Conservation (phyloP, 2,888 invertebrate species). For the Ormyrus pomaceus region DNA sequence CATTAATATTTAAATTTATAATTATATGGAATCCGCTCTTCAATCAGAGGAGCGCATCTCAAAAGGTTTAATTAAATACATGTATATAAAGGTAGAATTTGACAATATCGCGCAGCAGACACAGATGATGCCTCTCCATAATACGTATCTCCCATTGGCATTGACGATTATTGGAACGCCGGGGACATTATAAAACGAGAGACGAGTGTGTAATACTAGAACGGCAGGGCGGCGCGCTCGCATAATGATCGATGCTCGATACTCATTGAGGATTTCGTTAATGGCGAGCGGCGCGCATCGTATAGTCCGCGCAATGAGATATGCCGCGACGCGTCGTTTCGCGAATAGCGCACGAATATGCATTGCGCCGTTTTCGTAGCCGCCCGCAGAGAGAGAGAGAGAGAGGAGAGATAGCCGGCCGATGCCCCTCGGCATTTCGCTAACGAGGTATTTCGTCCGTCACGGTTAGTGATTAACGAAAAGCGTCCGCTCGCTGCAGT, state of each 20-base stretch:
- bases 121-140: conserved; percentile 13
- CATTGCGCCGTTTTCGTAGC: conserved; percentile 9
- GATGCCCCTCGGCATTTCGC: conserved; percentile 62
- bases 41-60: too few relatives aligned
- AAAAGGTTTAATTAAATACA: conserved; percentile 9
- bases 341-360: conserved; percentile 57
- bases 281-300: conserved; percentile 61
- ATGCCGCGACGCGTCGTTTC: conserved; percentile 42
- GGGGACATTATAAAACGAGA: conserved; percentile 64
- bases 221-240: neutral
- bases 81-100: conserved; percentile 25
- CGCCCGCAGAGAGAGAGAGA: conserved; percentile 13
- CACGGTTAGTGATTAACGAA: conserved; percentile 63
- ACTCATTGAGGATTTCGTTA: conserved; percentile 64
- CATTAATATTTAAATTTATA: neutral
- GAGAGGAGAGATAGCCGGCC: neutral
- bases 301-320: conserved; percentile 22
- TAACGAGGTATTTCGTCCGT: conserved; percentile 67
- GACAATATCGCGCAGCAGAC: neutral
- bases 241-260: conserved; percentile 57
- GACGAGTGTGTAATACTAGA: neutral
- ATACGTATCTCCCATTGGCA: conserved; percentile 35
- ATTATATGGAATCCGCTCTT: neutral
- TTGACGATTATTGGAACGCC: conserved; percentile 69
- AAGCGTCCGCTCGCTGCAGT: conserved; percentile 56